Percentiles rank a stretch among this genome's conserved stretches.
Evolutionary conservation across 2,113 vertebrate genomes (phyloP).

Genomic region (Anguilla japonica): DNA sequence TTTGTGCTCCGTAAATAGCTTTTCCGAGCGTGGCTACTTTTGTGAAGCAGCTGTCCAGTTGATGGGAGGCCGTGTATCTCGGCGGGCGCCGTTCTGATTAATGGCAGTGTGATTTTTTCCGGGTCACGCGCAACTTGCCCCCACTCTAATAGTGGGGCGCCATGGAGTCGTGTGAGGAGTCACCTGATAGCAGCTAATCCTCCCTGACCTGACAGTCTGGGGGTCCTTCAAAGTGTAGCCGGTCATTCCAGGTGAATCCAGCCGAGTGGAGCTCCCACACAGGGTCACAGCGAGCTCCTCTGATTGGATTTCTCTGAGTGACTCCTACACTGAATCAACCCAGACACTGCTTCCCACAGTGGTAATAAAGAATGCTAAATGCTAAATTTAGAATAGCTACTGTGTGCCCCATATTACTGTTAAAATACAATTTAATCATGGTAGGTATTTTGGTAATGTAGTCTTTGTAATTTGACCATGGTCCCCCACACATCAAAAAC

Average conservation of each 20-base stretch:
- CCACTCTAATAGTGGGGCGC: slow-evolving; percentile 46
- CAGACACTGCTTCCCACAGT: neutral
- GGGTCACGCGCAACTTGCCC: slow-evolving; percentile 54
- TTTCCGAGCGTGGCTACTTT: slow-evolving; percentile 47
- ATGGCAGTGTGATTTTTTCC: slow-evolving; percentile 46
- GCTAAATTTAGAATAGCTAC: neutral
- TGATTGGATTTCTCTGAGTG: neutral
- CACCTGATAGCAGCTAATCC: slow-evolving; percentile 78
- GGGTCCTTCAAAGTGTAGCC: neutral
- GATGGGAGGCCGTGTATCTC: neutral
- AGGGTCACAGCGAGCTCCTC: neutral
- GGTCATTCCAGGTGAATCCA: slow-evolving; percentile 20
- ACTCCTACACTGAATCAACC: neutral
- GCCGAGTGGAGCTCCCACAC: neutral
- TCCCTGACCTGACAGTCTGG: slow-evolving; percentile 1
- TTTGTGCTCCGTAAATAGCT: slow-evolving; percentile 14
- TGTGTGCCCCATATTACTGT: neutral
- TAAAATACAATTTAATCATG: no score
- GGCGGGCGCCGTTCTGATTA: neutral
- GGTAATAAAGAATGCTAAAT: neutral
- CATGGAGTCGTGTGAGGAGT: slow-evolving; percentile 74
- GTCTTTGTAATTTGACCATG: no score
- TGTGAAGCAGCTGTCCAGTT: slow-evolving; percentile 51
- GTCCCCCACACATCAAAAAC: no score
- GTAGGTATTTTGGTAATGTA: no score